A percentile compares a stretch with the other conserved stretches of the same genome.
phyloP scores from a whole-genome alignment of 2,797 vertebrate species.

The Antrozous pallidus region DNA sequence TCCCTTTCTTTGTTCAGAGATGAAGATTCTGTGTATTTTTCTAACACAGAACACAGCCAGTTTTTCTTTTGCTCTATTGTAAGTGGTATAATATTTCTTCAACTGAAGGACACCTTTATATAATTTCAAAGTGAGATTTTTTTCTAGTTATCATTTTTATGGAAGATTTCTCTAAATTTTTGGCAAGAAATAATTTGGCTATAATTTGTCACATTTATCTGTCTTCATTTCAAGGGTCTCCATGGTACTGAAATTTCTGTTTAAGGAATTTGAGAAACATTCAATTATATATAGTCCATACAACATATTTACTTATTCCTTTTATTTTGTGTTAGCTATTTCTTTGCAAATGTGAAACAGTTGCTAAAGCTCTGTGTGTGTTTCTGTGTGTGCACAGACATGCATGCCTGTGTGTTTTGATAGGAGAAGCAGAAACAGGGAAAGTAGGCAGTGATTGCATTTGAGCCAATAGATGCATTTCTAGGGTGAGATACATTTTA shows the following conservation, averaged over 20 bases:
- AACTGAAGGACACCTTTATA: slow-evolving; percentile 24
- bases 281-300: slow-evolving; percentile 74
- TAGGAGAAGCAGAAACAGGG: neutral
- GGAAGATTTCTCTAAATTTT: slow-evolving; percentile 61
- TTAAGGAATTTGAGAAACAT: slow-evolving; percentile 79
- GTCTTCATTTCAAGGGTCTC: slow-evolving; percentile 76
- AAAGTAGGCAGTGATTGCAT: neutral
- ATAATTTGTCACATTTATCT: slow-evolving; percentile 73
- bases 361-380: slow-evolving; percentile 56
- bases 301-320: slow-evolving; percentile 72
- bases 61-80: neutral
- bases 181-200: slow-evolving; percentile 65
- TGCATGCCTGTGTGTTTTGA: neutral
- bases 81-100: slow-evolving; percentile 41
- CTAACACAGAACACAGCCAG: neutral
- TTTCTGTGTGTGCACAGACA: neutral
- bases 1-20: neutral
- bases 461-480: neutral
- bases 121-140: slow-evolving; percentile 54
- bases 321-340: slow-evolving; percentile 71
- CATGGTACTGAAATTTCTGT: slow-evolving; percentile 79
- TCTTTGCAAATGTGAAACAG: slow-evolving; percentile 74
- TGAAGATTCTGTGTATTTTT: neutral
- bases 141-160: slow-evolving; percentile 54
- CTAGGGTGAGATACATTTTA: neutral